Evolutionary conservation across 2,888 invertebrate species (phyloP), one percentile per base, ranked within the genome.

Genomic region (Leptinotarsa rubiginosa): DNA sequence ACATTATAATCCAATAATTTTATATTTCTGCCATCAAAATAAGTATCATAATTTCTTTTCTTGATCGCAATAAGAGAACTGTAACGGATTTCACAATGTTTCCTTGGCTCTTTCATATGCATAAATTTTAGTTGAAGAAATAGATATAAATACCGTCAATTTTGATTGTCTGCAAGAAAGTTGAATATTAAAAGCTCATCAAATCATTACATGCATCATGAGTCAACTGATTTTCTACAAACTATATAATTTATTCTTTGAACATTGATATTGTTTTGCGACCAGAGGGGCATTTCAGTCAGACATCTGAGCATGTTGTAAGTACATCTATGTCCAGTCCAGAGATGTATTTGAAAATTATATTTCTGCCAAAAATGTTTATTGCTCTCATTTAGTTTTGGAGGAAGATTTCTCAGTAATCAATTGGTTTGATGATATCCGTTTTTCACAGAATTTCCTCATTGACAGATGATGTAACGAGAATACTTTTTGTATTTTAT

Each of bases 181-280:
- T 68, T 68, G 54, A 54, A 68, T 54, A 68, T 68, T 20, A 68
- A 68, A n/a, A 25, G 18, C n/a, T 68, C 31, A 54, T 31, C 54
- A 66, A 66, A 67, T 67, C 49, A 20, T 67, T 49, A 62, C 4
- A 62, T 12, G 62, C 62, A 3, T 62, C 31, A 62, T 31, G 41
- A n/a, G 7, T n/a, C 10, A 41, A n/a, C n/a, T 62, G 41, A 62
- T 62, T 25, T 62, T 18, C n/a, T 25, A 62, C 10, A 41, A 62
- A 62, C 25, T 22, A 56, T 56, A 22, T 56, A 15, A 56, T 56
- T 56, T 56, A 13, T 22, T 56, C 22, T 7, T 20, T 56, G 3
- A 56, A 3, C 16, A n/a, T 1, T n/a, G 16, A 49, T 49, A 49
- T 49, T 4, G 49, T 16, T 13, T 49, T 49, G 49, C 16, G 15